Evolutionary conservation across 2,113 vertebrate genomes (phyloP).

Genomic region (Mus musculus): DNA sequence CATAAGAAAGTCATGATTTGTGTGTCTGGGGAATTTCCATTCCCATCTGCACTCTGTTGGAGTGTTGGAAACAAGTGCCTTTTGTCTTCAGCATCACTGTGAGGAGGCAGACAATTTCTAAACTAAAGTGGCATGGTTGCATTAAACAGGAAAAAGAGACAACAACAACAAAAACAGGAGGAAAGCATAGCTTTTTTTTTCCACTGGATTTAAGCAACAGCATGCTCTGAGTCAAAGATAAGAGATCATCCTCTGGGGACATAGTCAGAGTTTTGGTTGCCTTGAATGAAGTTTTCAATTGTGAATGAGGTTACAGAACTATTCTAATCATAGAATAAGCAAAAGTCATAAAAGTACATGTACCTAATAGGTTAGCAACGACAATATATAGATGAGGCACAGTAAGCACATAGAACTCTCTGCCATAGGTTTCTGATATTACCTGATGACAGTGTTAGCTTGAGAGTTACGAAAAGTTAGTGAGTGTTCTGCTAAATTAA

Average conservation of each 20-base stretch:
- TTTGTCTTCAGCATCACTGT: not conserved
- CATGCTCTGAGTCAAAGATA: not conserved
- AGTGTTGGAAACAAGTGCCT: not conserved
- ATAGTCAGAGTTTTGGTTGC: not conserved
- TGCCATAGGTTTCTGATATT: not conserved
- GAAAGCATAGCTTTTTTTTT: no score
- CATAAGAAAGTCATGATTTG: not conserved
- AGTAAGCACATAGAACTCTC: not conserved
- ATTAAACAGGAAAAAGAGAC: not conserved
- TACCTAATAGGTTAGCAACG: no score
- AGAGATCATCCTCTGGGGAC: no score
- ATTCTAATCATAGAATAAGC: no score
- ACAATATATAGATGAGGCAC: not conserved
- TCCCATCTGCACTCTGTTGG: not conserved
- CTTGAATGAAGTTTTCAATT: not conserved
- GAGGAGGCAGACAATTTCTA: not conserved
- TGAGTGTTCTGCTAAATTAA: not conserved
- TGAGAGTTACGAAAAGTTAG: no score
- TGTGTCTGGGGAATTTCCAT: no score
- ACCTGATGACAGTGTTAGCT: not conserved
- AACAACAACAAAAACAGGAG: no score
- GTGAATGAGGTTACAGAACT: no score
- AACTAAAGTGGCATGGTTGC: not conserved
- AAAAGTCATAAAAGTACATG: not conserved
- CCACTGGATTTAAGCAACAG: not conserved